Conservation (phyloP, 2,888 invertebrate genomes). For the Galerucella pusilla region DNA sequence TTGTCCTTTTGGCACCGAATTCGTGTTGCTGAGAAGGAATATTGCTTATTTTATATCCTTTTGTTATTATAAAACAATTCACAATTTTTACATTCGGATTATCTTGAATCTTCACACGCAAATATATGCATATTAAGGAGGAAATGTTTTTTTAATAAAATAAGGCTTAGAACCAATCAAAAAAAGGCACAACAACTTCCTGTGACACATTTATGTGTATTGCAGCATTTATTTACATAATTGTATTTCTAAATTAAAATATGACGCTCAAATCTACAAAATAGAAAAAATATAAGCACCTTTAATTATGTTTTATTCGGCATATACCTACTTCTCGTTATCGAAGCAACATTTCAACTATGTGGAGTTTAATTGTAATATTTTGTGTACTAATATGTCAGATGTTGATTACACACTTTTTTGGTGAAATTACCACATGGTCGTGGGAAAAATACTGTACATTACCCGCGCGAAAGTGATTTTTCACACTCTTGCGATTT, state of each 20-base stretch:
- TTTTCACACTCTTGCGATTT: too few species aligned
- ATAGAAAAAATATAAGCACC: not conserved
- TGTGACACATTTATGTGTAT: slow-evolving; percentile 35
- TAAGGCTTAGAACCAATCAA: slow-evolving; percentile 41
- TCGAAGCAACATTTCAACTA: too few species aligned
- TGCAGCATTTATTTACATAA: too few species aligned
- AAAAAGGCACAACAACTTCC: slow-evolving; percentile 36
- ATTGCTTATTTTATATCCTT: slow-evolving; percentile 48
- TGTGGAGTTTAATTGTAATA: too few species aligned
- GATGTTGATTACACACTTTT: too few species aligned
- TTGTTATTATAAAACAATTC: slow-evolving; percentile 48
- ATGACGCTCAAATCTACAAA: not conserved
- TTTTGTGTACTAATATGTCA: too few species aligned
- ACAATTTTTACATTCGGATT: slow-evolving; percentile 46
- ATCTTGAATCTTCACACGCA: slow-evolving; percentile 47
- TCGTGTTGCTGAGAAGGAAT: slow-evolving; percentile 50
- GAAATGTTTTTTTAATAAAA: slow-evolving; percentile 38
- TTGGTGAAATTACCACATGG: too few species aligned
- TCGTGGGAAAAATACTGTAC: too few species aligned
- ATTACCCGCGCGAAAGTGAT: too few species aligned
- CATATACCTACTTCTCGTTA: too few species aligned
- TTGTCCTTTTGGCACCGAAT: slow-evolving; percentile 49
- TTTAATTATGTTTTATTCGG: too few species aligned
- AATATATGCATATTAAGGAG: slow-evolving; percentile 40
- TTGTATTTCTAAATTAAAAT: too few species aligned